Conservation (phyloP, 2,113 vertebrate species). For the Sterrhoptilus dennistouni region DNA sequence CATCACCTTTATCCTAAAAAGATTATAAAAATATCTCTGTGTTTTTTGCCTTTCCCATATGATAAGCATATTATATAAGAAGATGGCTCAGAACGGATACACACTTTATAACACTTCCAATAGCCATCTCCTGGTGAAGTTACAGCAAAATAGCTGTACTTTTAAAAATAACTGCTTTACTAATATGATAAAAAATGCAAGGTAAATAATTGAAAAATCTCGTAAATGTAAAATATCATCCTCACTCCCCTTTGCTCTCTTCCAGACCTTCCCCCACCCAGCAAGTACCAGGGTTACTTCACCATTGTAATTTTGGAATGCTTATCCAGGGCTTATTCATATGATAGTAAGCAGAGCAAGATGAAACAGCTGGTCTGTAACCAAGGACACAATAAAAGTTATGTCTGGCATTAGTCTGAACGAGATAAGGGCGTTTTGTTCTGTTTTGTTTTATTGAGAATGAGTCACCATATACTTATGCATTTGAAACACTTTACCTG, state of each 20-base stretch:
- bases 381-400: conserved; percentile 57
- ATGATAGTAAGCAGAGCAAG: conserved; percentile 43
- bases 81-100: neutral
- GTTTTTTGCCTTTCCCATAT: neutral
- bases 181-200: neutral
- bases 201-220: neutral
- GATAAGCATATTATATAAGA: neutral
- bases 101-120: neutral
- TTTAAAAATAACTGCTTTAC: neutral
- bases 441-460: neutral
- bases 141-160: neutral
- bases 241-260: neutral
- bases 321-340: conserved; percentile 61
- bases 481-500: conserved; percentile 51
- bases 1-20: neutral
- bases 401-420: conserved; percentile 47
- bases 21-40: neutral
- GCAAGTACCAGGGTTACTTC: conserved; percentile 34
- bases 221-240: neutral
- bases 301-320: conserved; percentile 45
- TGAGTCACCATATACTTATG: neutral
- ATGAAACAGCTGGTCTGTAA: conserved; percentile 68
- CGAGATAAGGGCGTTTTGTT: neutral
- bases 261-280: neutral
- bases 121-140: neutral